Conservation (phyloP, 2,888 invertebrate species). For the Morpho helenor region DNA sequence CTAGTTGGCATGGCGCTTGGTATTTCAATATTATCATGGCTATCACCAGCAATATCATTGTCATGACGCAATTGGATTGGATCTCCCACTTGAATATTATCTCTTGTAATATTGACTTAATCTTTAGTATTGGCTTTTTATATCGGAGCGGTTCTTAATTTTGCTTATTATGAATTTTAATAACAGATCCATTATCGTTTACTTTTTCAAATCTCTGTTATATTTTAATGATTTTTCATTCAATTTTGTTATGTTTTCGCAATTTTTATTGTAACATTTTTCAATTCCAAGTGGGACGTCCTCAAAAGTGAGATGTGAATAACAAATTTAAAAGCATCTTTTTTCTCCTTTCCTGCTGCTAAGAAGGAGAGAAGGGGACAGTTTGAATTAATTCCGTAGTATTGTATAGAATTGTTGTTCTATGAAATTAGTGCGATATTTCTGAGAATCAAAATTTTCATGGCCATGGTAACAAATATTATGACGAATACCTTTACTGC, state of each 20-base stretch:
- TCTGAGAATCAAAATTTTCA: slow-evolving; percentile 49
- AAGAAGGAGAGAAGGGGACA: slow-evolving; percentile 72
- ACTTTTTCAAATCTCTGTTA: slow-evolving; percentile 2
- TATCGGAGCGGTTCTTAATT: slow-evolving; percentile 1
- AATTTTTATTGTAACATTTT: neutral
- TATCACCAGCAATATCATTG: slow-evolving; percentile 75
- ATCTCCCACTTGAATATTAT: slow-evolving; percentile 49
- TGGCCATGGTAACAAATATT: slow-evolving; percentile 67
- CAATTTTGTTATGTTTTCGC: slow-evolving; percentile 2
- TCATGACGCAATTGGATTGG: slow-evolving; percentile 73
- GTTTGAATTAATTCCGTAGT: slow-evolving; percentile 61
- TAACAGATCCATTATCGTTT: neutral
- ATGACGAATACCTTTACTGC: slow-evolving; percentile 55
- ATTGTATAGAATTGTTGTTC: slow-evolving; percentile 63
- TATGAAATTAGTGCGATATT: slow-evolving; percentile 57
- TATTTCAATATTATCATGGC: slow-evolving; percentile 70
- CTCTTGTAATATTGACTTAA: neutral
- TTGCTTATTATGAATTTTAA: slow-evolving; percentile 1
- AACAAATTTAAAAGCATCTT: slow-evolving; percentile 41
- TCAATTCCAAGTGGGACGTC: slow-evolving; percentile 31
- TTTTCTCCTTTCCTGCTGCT: slow-evolving; percentile 65
- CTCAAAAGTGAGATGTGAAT: slow-evolving; percentile 34
- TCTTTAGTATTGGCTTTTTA: slow-evolving; percentile 3
- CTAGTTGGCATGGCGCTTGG: slow-evolving; percentile 68
- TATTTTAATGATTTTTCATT: slow-evolving; percentile 1